phyloP scores from a whole-genome alignment of 1,140 invertebrate genomes.

The Drepana arcuata region DNA sequence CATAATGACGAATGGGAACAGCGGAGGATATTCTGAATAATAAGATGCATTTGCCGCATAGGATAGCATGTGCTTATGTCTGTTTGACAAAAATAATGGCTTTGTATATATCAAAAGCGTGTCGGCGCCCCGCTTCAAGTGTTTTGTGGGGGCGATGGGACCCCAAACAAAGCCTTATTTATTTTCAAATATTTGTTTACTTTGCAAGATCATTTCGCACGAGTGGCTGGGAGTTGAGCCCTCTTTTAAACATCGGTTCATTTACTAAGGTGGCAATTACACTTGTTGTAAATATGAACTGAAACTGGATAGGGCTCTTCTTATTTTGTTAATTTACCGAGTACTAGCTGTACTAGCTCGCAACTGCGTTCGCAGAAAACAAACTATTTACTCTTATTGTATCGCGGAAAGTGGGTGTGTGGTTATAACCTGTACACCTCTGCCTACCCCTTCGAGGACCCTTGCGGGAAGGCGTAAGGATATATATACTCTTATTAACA shows the following conservation, averaged over 20 bases:
- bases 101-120: slow-evolving; percentile 21
- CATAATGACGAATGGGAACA: too few species aligned
- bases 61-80: slow-evolving; percentile 19
- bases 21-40: slow-evolving; percentile 2
- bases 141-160: slow-evolving; percentile 13
- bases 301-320: too few species aligned
- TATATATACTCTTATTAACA: too few species aligned
- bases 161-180: slow-evolving; percentile 34
- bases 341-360: too few species aligned
- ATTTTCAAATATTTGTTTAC: slow-evolving; percentile 40
- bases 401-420: too few species aligned
- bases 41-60: slow-evolving; percentile 12
- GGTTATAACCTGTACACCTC: too few species aligned
- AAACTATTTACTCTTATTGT: too few species aligned
- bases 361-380: too few species aligned
- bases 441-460: too few species aligned
- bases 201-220: slow-evolving; percentile 22
- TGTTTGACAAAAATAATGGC: slow-evolving; percentile 28
- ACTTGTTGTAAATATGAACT: too few species aligned
- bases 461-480: too few species aligned
- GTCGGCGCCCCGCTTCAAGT: slow-evolving; percentile 17
- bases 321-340: too few species aligned
- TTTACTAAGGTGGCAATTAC: neutral
- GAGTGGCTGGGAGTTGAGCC: slow-evolving; percentile 10
- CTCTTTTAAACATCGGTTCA: neutral